Conservation (phyloP, 2,113 vertebrate species). For the Hucho hucho region DNA sequence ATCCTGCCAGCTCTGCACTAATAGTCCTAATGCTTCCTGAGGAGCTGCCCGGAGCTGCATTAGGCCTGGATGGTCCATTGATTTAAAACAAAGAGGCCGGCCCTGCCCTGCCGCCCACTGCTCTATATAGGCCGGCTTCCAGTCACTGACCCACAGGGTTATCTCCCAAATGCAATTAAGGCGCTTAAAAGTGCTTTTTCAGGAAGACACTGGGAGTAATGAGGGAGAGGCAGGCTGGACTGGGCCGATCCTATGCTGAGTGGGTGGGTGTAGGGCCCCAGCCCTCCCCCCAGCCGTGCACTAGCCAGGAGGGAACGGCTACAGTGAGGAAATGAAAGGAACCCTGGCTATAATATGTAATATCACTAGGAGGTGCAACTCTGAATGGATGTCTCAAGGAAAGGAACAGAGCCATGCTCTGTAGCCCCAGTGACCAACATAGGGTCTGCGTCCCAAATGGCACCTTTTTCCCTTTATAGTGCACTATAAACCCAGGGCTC, state of each 20-base stretch:
- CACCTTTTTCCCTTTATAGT: too few relatives aligned
- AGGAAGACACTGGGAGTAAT: constrained; percentile 90
- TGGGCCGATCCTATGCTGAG: constrained; percentile 41
- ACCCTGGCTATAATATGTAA: not conserved
- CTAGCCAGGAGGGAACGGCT: constrained; percentile 47
- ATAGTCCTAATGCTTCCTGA: constrained; percentile 99
- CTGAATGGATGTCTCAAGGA: constrained; percentile 16
- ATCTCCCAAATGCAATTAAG: constrained; percentile 99
- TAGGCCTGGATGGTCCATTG: constrained; percentile 93
- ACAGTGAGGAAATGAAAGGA: constrained; percentile 8
- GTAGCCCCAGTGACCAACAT: constrained; percentile 15
- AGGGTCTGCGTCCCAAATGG: not conserved
- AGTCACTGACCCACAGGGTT: constrained; percentile 90
- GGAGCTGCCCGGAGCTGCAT: constrained; percentile 94
- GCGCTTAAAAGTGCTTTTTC: constrained; percentile 97
- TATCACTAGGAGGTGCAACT: constrained; percentile 16
- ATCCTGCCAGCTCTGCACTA: constrained; percentile 87
- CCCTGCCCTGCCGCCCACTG: constrained; percentile 64
- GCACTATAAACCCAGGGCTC: too few relatives aligned
- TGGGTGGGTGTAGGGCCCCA: constrained; percentile 42
- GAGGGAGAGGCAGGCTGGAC: constrained; percentile 52
- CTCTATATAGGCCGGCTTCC: constrained; percentile 84
- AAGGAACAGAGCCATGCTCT: not conserved
- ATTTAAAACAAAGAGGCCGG: constrained; percentile 91
- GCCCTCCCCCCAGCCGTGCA: constrained; percentile 40